A percentile compares a stretch with the other conserved stretches of the same genome.
Evolutionary conservation across 2,888 invertebrate genomes (phyloP).

Genomic region (Carcina quercana): DNA sequence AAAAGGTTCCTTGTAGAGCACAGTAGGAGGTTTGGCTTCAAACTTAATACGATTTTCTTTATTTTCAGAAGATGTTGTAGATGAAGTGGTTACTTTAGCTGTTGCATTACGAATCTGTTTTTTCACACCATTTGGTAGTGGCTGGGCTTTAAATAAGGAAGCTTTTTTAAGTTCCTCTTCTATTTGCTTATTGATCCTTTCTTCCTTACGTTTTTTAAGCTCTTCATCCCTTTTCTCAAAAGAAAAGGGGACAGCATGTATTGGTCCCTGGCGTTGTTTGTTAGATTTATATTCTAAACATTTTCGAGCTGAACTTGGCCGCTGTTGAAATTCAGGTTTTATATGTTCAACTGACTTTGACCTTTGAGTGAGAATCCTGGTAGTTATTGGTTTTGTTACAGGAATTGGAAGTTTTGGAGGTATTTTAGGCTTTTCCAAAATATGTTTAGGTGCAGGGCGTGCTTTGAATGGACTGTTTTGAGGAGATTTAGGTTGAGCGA

Average conservation of each 20-base stretch:
- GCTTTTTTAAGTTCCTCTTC: slow-evolving; percentile 76
- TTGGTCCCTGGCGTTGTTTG: slow-evolving; percentile 36
- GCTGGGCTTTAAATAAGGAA: slow-evolving; percentile 81
- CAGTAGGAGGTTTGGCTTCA: slow-evolving; percentile 77
- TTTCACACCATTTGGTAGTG: slow-evolving; percentile 71
- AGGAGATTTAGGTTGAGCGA: slow-evolving; percentile 25
- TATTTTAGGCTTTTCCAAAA: slow-evolving; percentile 56
- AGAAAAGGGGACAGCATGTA: slow-evolving; percentile 75
- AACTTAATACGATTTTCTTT: slow-evolving; percentile 62
- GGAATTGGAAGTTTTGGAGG: slow-evolving; percentile 40
- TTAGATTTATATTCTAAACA: too few relatives aligned
- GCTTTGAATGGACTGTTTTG: slow-evolving; percentile 69
- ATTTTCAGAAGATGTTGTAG: slow-evolving; percentile 51
- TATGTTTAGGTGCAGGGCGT: slow-evolving; percentile 74
- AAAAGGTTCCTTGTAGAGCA: slow-evolving; percentile 78
- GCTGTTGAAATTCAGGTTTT: slow-evolving; percentile 20
- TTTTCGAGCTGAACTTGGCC: slow-evolving; percentile 6
- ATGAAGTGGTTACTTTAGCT: slow-evolving; percentile 30
- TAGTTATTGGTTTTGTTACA: slow-evolving; percentile 42
- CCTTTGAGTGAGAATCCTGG: slow-evolving; percentile 51
- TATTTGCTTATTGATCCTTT: slow-evolving; percentile 72
- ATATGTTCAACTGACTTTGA: slow-evolving; percentile 30
- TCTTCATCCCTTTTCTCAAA: slow-evolving; percentile 79
- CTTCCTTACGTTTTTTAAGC: slow-evolving; percentile 72
- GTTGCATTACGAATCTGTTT: slow-evolving; percentile 47